Evolutionary conservation across 2,113 vertebrate species (phyloP), one percentile per base, ranked within the genome.

Genomic region (Actinemys pallida): DNA sequence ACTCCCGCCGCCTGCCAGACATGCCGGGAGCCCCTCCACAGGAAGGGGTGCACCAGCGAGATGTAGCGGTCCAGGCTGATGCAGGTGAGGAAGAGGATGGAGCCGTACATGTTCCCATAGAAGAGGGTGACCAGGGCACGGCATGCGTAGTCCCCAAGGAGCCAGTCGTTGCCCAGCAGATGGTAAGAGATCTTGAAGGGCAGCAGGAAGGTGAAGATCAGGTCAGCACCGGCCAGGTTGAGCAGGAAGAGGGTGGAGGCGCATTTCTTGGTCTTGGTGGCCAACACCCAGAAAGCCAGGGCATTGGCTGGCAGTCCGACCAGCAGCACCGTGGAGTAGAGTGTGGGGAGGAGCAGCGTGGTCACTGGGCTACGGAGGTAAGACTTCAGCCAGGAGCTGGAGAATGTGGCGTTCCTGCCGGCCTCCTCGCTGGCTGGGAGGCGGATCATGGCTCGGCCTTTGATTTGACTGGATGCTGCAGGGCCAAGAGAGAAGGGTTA

Each of bases 161-260:
- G 65, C 97, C 98, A 98, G 92, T 97, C 39, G 52, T 98, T 98
- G 79, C 97, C 98, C 86, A 97, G 10, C 11, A 98, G 95, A 78
- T 98, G 93, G 65, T 98, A 98, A 56, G 87, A 84, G 83, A 98
- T 97, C 93, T 95, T 98, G 89, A 98, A 96, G 22, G 98, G 98
- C 59, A 98, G 95, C 24, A 96, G 49, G 8, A 98, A 86, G 49
- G 86, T 49, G 6, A 98, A 95, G 16, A 98, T 52, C 72, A 98
- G 92, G 92, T 98, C 97, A 0, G 96, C 96, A 31, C 12, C 5
- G 0, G 97, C 98, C 95, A 98, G 83, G 79, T 97, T 98, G 84
- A 97, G 86, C 54, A 98, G 86, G 50, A 97, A 95, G n/a, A 97
- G 10, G 3, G 85, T 87, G 39, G 94, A 96, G 72, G 98, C 96